phyloP scores from a whole-genome alignment of 2,797 vertebrate species.

The Xenops minutus region DNA sequence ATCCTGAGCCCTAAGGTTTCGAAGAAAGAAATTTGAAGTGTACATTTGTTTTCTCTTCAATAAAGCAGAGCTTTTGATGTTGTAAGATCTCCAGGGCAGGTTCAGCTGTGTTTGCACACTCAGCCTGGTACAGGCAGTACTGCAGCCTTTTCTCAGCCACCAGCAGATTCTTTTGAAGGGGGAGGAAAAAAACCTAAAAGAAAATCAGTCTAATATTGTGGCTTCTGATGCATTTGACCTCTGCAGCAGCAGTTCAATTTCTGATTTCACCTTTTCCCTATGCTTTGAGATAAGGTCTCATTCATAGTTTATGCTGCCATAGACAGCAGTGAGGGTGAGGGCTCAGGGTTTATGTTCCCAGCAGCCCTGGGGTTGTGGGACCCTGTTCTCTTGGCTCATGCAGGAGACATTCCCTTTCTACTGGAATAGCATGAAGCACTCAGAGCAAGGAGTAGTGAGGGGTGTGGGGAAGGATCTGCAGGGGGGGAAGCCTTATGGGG shows the following conservation, averaged over 20 bases:
- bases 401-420: background rate
- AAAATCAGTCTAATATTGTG: background rate
- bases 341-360: background rate
- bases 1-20: background rate
- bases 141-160: background rate
- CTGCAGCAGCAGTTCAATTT: background rate
- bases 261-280: background rate
- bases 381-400: background rate
- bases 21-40: background rate
- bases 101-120: background rate
- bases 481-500: fast-evolving
- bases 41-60: background rate
- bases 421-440: background rate
- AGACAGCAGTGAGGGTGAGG: fast-evolving
- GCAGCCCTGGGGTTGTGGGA: background rate
- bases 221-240: background rate
- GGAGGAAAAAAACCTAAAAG: background rate
- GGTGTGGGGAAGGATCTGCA: background rate
- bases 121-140: background rate
- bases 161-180: background rate
- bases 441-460: fast-evolving
- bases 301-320: background rate
- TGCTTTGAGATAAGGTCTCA: fast-evolving
- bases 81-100: background rate
- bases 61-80: background rate